phyloP scores from a whole-genome alignment of 2,113 vertebrate genomes.

The Tonatia bakeri region DNA sequence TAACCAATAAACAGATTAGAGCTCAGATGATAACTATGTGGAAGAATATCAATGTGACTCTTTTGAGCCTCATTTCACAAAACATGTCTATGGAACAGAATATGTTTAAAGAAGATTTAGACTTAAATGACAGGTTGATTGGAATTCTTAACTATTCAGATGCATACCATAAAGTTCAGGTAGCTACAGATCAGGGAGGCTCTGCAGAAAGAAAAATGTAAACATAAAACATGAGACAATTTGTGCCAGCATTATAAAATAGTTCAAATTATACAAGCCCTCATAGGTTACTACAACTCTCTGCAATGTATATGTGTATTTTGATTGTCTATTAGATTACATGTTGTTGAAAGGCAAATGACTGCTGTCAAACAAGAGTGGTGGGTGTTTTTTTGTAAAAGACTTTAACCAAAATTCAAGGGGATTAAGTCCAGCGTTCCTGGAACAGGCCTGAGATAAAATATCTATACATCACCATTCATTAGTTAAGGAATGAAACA shows the following conservation, averaged over 20 bases:
- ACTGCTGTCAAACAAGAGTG: neutral
- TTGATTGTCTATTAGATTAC: neutral
- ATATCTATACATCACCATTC: neutral
- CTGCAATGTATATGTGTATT: neutral
- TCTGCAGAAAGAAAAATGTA: neutral
- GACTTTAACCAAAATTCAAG: neutral
- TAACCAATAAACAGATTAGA: neutral
- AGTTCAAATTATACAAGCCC: neutral
- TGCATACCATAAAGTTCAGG: neutral
- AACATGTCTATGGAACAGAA: neutral
- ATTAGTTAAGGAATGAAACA: neutral
- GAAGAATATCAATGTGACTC: neutral
- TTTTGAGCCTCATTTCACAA: neutral
- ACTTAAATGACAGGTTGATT: neutral
- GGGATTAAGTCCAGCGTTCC: neutral
- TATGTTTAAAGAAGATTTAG: neutral
- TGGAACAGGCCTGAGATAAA: neutral
- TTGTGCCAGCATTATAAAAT: neutral
- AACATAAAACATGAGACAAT: neutral
- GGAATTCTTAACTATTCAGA: neutral
- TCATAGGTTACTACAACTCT: neutral
- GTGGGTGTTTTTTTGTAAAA: neutral
- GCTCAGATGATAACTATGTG: neutral
- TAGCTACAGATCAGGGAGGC: neutral
- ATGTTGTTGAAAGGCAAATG: neutral